Percentiles rank a stretch among this genome's conserved stretches.
These are phyloP conservation scores for Rhagophthalmus giganteus DNA, from an alignment of 2,888 invertebrate genomes.

Conservation along the genomic window DNA sequence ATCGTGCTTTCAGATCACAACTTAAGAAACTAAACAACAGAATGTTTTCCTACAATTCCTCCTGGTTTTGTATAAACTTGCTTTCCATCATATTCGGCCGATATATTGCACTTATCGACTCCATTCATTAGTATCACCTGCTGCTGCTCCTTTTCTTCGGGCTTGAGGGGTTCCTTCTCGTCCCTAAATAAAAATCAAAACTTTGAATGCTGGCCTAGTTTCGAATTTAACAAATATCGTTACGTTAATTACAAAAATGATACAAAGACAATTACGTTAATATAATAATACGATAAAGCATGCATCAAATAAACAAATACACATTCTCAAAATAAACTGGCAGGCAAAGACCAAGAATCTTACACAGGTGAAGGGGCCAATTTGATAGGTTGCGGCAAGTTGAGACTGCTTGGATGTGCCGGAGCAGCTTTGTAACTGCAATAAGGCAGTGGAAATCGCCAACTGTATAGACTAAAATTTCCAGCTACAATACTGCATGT, in stretches of 20 bases:
- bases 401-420: conserved; percentile 76
- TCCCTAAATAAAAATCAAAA: conserved; percentile 60
- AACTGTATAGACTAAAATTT: conserved; percentile 86
- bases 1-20: neutral
- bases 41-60: conserved; percentile 85
- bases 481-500: conserved; percentile 41
- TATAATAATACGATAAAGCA: neutral
- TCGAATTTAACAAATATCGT: too few species aligned
- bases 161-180: conserved; percentile 77
- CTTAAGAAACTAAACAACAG: conserved; percentile 69
- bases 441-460: conserved; percentile 96
- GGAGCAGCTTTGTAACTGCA: conserved; percentile 84
- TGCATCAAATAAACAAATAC: conserved; percentile 1
- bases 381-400: conserved; percentile 78
- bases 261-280: too few species aligned
- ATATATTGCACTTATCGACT: conserved; percentile 70
- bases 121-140: conserved; percentile 59
- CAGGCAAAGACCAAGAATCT: conserved; percentile 51
- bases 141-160: conserved; percentile 56
- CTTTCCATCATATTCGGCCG: conserved; percentile 80
- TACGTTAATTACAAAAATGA: too few species aligned
- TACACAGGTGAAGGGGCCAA: conserved; percentile 72
- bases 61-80: conserved; percentile 82
- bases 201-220: neutral
- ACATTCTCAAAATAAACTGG: too few species aligned